Base-by-base conservation (phyloP, 1,140 invertebrate genomes). In the Meteorus sp. region DNA sequence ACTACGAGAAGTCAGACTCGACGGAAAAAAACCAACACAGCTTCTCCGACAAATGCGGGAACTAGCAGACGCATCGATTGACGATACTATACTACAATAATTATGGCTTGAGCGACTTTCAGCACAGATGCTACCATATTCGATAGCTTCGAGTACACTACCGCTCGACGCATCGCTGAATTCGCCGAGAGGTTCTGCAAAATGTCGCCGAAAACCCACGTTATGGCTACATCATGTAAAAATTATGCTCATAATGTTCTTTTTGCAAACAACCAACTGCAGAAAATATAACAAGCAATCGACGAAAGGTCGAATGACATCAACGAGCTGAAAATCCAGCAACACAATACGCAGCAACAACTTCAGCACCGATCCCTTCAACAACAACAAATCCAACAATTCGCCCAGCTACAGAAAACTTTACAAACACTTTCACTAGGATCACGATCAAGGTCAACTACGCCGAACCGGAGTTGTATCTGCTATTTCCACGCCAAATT, bases 11-110 rank as follows among this genome's bases (percentile, higher is more conserved):
- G 29, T 71, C 3, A 61, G 65, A 19, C 45, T 72, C 3, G 66
- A 61, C 1, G 61, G 66, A 47, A 59, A 65, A 37, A 61, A 60
- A 11, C 69, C 63, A 17, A 60, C 69, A 0, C 66, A 71, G 33
- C 56, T 75, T 9, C 35, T 75, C 13, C 25, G 62, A 2, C 43
- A 65, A 11, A 66, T 71, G 60, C 13, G 39, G 2, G 41, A 55
- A 3, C 44, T 69, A 17, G 67, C 65, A 0, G 55, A 31, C 3
- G 44, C n/a, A 4, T 41, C 33, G 0, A 33, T 63, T 0, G 7
- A 22, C 0, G 69, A 68, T 20, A 51, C 59, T 1, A 52, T 67
- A 1, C 27, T 70, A 7, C 37, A 44, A 7, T 54, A 59, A 4
- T 23, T 70, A 39, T 73, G 66, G 61, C 8, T 55, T 0, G 20